phyloP scores from a whole-genome alignment of 1,140 invertebrate genomes.

The Pteromalus puparum region DNA sequence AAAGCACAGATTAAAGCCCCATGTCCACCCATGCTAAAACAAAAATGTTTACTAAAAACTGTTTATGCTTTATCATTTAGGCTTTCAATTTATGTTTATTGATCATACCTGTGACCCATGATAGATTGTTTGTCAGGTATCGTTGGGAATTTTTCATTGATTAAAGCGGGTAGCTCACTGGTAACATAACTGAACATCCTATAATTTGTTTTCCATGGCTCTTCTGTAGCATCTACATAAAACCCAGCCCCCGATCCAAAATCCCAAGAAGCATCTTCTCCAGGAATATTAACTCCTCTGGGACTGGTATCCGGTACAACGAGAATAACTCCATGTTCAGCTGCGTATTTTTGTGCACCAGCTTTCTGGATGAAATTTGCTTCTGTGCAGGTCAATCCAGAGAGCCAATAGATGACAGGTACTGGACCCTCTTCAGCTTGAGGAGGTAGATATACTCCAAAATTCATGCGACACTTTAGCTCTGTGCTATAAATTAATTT shows the following conservation, averaged over 20 bases:
- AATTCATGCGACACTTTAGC: constrained; percentile 94
- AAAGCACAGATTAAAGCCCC: constrained; percentile 95
- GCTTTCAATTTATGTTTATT: neutral
- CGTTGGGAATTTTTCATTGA: constrained; percentile 84
- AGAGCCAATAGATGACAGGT: constrained; percentile 95
- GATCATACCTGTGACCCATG: constrained; percentile 87
- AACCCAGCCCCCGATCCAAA: constrained; percentile 97
- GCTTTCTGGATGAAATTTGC: constrained; percentile 98
- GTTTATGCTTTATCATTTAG: neutral
- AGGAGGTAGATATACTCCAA: constrained; percentile 92
- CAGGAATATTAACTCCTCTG: constrained; percentile 89
- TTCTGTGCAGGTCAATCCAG: constrained; percentile 96
- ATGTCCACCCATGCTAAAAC: constrained; percentile 95
- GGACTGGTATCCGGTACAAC: constrained; percentile 98
- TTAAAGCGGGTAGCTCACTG: constrained; percentile 88
- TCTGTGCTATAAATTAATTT: constrained; percentile 76
- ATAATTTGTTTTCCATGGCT: constrained; percentile 96
- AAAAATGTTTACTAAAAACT: constrained; percentile 48
- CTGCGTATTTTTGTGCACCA: constrained; percentile 92
- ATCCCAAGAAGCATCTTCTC: constrained; percentile 93
- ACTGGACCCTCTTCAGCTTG: constrained; percentile 80
- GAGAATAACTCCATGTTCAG: constrained; percentile 88
- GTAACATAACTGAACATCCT: constrained; percentile 98
- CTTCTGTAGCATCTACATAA: constrained; percentile 93
- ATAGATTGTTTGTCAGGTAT: constrained; percentile 82